Percentiles rank a stretch among this genome's conserved stretches.
Conservation (phyloP, 2,888 invertebrate genomes). For the Germaria angustata region DNA sequence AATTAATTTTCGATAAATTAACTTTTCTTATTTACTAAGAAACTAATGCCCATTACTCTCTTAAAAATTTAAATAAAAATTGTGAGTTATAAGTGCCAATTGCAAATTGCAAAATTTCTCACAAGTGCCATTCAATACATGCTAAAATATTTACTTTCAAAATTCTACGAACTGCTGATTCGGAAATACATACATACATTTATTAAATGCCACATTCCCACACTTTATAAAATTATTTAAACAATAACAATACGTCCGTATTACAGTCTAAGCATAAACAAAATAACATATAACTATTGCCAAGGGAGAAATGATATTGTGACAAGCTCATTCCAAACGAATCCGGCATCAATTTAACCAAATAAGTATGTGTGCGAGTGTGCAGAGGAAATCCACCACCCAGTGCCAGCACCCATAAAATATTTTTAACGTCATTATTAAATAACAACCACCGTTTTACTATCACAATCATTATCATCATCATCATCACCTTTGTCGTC, state of each 20-base stretch:
- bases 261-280: neutral
- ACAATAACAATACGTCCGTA: neutral
- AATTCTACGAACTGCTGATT: neutral
- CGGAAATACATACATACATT: neutral
- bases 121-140: neutral
- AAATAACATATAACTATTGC: neutral
- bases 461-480: neutral
- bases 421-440: slow-evolving; percentile 53
- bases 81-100: too few species aligned
- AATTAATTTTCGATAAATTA: too few species aligned
- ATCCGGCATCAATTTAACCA: neutral
- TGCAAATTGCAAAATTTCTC: too few species aligned
- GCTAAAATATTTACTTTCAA: neutral
- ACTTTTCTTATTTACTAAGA: too few species aligned
- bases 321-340: neutral
- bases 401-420: slow-evolving; percentile 33
- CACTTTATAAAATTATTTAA: slow-evolving; percentile 6
- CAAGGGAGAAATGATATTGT: neutral
- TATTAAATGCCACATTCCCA: slow-evolving; percentile 30
- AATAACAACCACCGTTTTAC: slow-evolving; percentile 57
- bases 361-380: neutral
- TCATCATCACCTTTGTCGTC: neutral
- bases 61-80: too few species aligned
- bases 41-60: too few species aligned
- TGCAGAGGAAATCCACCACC: slow-evolving; percentile 24